phyloP scores from a whole-genome alignment of 2,113 vertebrate species.

The Syngnathus typhle region DNA sequence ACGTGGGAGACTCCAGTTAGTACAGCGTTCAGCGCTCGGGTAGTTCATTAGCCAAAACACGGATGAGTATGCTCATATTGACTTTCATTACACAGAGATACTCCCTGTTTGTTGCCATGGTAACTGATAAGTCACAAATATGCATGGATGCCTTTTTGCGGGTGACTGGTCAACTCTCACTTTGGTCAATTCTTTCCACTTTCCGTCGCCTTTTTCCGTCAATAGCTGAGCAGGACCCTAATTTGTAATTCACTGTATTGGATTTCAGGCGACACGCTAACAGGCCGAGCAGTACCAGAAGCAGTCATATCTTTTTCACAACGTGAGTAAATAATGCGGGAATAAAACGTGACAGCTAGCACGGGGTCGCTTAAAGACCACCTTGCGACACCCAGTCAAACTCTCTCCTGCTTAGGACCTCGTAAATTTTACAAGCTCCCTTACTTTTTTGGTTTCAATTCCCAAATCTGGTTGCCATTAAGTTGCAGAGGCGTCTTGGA shows the following conservation, averaged over 20 bases:
- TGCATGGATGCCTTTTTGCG: too few species aligned
- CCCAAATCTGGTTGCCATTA: conserved; percentile 73
- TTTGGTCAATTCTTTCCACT: too few species aligned
- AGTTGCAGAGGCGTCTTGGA: conserved; percentile 54
- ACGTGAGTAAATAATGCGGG: conserved; percentile 25
- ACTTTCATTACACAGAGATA: not conserved
- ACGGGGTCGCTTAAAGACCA: conserved; percentile 50
- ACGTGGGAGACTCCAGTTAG: not conserved
- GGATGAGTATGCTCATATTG: not conserved
- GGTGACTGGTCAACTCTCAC: too few species aligned
- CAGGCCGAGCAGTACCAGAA: not conserved
- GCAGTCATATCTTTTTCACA: conserved; percentile 9
- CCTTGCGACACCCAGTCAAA: conserved; percentile 35
- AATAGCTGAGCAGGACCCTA: too few species aligned
- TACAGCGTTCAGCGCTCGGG: not conserved
- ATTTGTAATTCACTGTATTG: not conserved
- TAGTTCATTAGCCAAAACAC: not conserved
- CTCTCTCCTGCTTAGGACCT: conserved; percentile 57
- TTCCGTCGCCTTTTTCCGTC: too few species aligned
- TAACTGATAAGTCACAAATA: not conserved
- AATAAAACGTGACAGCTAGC: conserved; percentile 33
- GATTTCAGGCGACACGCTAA: not conserved
- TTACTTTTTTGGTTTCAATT: conserved; percentile 63
- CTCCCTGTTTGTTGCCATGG: not conserved
- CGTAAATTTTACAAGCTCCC: conserved; percentile 62